Base-by-base conservation (phyloP, 2,888 invertebrate genomes). In the Archips xylosteana region DNA sequence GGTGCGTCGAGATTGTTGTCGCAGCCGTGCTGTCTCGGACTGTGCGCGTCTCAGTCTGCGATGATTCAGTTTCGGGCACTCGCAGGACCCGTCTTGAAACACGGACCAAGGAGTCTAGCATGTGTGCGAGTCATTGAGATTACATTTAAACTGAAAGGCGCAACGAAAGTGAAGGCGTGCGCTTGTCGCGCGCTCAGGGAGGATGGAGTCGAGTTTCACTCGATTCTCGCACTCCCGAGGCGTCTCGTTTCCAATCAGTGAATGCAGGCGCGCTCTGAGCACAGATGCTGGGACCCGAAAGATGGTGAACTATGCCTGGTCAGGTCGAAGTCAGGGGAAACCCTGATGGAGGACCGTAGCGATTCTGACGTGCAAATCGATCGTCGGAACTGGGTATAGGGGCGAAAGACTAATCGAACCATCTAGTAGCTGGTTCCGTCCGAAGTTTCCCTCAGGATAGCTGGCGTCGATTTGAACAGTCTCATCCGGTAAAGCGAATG, bases 281-380 rank as follows among this genome's bases (percentile, higher is more conserved):
- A 51, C 49, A 51, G 49, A 51, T 57, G 57, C 32, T 57, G 23
- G 57, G 57, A 57, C 57, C 57, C 57, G 57, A 95, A 23, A 23
- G 23, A 23, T 23, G 23, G 23, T 23, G 23, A 23, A 23, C 23
- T 23, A 23, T 23, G 23, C 23, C 23, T 23, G 23, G 23, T 23
- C 23, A 23, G 23, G 23, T 23, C 23, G 23, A 23, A 23, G 23
- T 23, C 23, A 23, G 23, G 23, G 23, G 23, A 23, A 23, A 23
- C 23, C 23, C 23, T 23, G 23, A 23, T 23, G 23, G 23, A 23
- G 23, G 23, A 23, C 95, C 95, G 96, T 89, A 96, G 96, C 59
- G 95, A 95, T 96, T 96, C 96, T 96, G 96, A 96, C 96, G 96
- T 96, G 96, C 96, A 96, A 96, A 96, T 96, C 96, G 96, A 96